Evolutionary conservation across 2,888 invertebrate genomes (phyloP), one percentile per base, ranked within the genome.

Genomic region (Philonicus albiceps): DNA sequence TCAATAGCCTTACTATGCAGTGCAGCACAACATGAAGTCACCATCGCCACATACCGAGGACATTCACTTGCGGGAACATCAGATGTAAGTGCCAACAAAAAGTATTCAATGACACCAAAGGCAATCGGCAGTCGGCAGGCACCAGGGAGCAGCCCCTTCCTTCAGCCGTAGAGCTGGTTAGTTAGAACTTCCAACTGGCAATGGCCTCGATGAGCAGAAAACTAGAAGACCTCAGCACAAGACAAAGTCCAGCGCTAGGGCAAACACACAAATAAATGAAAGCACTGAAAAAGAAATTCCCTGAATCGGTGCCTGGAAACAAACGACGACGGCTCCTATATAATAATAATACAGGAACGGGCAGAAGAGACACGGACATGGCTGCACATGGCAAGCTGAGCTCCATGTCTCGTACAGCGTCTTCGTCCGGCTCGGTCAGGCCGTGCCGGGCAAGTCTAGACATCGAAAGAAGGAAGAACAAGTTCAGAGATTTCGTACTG

Each of bases 391-490:
- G 27, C n/a, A n/a, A 11, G 22, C 64, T 22, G 55, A 16, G 5
- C 11, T n/a, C 43, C 16, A 49, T 16, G 43, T n/a, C n/a, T 49
- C 49, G 64, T 22, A 64, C 11, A 22, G 2, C 64, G 64, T 64
- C 27, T 64, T 49, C 49, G 49, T 49, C 64, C 64, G 64, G 27
- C 64, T 22, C 8, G 64, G 31, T n/a, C 19, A 27, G 40, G 37
- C 40, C 30, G 37, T 7, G 37, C 11, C 30, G 37, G 37, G 37
- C 11, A 11, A 72, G 85, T 85, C 85, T 85, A 85, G 85, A 85
- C 85, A 30, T 40, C 85, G 64, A 64, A 64, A 64, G 64, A 64
- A 85, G 85, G 85, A 85, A 85, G 85, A 85, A 74, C 85, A 85
- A 85, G 73, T 85, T 43, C 85, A 30, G 27, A 72, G 49, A 85